Evolutionary conservation across 2,113 vertebrate species (phyloP).

Genomic region (Puffinus mauretanicus): DNA sequence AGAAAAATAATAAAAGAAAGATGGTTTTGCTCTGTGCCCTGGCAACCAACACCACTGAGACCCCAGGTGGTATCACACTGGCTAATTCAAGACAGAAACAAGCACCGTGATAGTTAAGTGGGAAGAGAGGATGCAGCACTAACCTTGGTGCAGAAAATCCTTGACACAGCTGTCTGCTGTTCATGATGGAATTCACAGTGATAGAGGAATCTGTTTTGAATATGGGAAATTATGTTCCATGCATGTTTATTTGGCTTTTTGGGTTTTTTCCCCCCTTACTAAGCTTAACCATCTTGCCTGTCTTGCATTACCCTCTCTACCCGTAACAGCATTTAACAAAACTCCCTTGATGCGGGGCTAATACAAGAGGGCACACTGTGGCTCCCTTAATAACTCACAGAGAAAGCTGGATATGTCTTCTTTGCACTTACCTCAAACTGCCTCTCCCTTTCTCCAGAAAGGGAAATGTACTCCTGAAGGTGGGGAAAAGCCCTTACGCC

Average conservation of each 20-base stretch:
- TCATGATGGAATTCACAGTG: not conserved
- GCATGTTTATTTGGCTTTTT: not conserved
- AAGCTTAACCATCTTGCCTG: not conserved
- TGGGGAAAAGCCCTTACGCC: not conserved
- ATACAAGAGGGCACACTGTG: not conserved
- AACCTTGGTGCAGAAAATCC: not conserved
- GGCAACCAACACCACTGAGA: not conserved
- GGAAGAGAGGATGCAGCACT: not conserved
- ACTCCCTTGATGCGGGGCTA: not conserved
- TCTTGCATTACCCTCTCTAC: not conserved
- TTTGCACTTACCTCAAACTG: not conserved
- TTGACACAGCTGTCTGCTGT: not conserved
- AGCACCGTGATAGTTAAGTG: not conserved
- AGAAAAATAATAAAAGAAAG: not conserved
- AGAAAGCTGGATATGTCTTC: not conserved
- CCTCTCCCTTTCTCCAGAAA: not conserved
- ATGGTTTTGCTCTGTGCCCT: not conserved
- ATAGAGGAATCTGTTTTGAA: not conserved
- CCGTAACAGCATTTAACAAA: not conserved
- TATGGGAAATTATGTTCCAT: not conserved
- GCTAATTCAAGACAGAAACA: not conserved
- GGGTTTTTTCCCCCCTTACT: fast-evolving
- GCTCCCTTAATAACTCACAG: not conserved
- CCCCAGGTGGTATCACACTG: not conserved
- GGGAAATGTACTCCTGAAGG: not conserved